Conservation (phyloP, 2,797 vertebrate species). For the Pipistrellus pygmaeus region DNA sequence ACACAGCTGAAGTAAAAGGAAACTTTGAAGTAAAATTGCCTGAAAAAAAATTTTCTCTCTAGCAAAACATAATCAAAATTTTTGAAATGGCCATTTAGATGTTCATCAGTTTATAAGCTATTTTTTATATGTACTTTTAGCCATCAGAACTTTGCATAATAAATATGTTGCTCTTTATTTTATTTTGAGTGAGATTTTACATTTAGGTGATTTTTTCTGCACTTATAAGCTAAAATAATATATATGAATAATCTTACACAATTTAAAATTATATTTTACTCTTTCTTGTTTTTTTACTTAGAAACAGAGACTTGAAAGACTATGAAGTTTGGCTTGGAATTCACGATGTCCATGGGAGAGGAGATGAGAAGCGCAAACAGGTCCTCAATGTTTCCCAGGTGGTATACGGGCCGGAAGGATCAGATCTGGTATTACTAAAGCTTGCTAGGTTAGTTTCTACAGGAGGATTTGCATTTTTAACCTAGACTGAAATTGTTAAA, state of each 20-base stretch:
- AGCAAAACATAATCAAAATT: neutral
- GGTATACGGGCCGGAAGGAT: constrained; percentile 95
- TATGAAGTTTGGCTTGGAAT: constrained; percentile 96
- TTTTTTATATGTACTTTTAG: neutral
- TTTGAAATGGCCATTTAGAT: neutral
- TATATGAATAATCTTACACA: neutral
- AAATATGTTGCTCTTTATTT: neutral
- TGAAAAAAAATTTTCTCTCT: neutral
- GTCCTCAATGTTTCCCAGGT: constrained; percentile 95
- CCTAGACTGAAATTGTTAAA: neutral
- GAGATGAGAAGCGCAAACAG: constrained; percentile 92
- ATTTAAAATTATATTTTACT: constrained; percentile 7
- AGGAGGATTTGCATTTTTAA: constrained; percentile 11
- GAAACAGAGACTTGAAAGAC: constrained; percentile 95
- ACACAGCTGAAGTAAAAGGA: neutral
- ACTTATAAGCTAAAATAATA: neutral
- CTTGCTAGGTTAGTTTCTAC: constrained; percentile 92
- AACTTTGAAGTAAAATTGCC: constrained; percentile 22
- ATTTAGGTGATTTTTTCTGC: constrained; percentile 7
- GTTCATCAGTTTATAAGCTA: neutral
- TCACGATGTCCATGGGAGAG: constrained; percentile 92
- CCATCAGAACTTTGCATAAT: neutral
- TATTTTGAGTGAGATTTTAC: constrained; percentile 20
- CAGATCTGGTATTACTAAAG: constrained; percentile 95
- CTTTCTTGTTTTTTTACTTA: constrained; percentile 80